Evolutionary conservation across 2,888 invertebrate genomes (phyloP).

Genomic region (Plusia festucae): DNA sequence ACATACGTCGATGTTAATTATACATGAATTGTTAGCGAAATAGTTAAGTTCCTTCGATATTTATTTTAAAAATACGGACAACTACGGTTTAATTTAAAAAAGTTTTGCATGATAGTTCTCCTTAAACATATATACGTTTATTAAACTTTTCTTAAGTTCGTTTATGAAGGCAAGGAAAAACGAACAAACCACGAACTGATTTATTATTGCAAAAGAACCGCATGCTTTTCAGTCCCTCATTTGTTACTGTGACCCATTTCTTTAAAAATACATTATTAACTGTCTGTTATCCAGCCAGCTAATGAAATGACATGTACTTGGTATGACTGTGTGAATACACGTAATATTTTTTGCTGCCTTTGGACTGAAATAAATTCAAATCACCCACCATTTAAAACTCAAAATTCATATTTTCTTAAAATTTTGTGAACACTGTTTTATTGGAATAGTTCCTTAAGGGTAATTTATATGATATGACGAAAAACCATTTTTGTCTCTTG

Average conservation of each 20-base stretch:
- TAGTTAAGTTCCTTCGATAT: too few relatives aligned
- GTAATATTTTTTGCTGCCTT: neutral
- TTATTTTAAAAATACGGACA: too few relatives aligned
- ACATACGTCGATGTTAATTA: too few relatives aligned
- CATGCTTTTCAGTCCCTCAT: slow-evolving; percentile 4
- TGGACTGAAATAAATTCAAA: too few relatives aligned
- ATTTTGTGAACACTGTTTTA: too few relatives aligned
- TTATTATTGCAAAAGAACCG: slow-evolving; percentile 4
- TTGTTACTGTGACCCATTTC: slow-evolving; percentile 1
- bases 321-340: neutral
- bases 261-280: slow-evolving; percentile 4
- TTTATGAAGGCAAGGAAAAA: neutral
- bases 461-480: too few relatives aligned
- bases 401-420: too few relatives aligned
- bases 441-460: too few relatives aligned
- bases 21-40: too few relatives aligned
- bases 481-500: neutral
- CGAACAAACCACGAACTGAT: neutral
- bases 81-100: neutral
- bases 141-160: neutral
- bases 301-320: slow-evolving; percentile 4
- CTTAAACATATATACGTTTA: neutral
- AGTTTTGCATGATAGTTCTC: neutral
- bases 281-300: slow-evolving; percentile 1
- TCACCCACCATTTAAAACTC: too few relatives aligned